Conservation (phyloP, 2,888 invertebrate species). For the Notocelia uddmanniana region DNA sequence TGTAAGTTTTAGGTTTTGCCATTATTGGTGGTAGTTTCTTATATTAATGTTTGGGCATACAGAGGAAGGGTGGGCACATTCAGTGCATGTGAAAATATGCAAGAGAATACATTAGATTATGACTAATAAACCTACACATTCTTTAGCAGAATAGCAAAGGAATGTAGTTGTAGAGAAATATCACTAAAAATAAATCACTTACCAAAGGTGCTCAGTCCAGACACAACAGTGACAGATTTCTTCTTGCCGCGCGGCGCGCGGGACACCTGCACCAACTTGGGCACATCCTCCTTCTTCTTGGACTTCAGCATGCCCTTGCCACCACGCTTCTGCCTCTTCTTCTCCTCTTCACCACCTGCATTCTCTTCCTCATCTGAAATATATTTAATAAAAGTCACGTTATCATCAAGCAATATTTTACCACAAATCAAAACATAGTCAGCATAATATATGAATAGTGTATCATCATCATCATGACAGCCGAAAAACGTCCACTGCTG, state of each 20-base stretch:
- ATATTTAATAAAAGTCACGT: background rate
- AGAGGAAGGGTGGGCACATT: too few relatives aligned
- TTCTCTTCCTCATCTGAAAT: constrained; percentile 87
- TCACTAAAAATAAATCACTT: constrained; percentile 45
- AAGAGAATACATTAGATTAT: too few relatives aligned
- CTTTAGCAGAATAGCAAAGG: too few relatives aligned
- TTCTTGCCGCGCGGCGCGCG: constrained; percentile 98
- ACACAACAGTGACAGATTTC: constrained; percentile 99
- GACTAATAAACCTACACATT: too few relatives aligned
- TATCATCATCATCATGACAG: too few relatives aligned
- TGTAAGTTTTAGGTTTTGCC: too few relatives aligned
- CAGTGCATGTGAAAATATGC: too few relatives aligned
- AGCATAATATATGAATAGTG: background rate
- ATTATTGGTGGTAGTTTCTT: too few relatives aligned
- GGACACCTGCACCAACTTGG: constrained; percentile 93
- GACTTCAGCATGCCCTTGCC: constrained; percentile 98
- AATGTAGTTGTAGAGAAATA: too few relatives aligned
- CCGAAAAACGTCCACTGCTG: too few relatives aligned
- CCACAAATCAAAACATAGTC: background rate
- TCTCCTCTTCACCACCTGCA: constrained; percentile 94
- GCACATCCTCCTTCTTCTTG: constrained; percentile 96
- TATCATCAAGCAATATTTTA: background rate
- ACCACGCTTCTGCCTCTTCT: constrained; percentile 98
- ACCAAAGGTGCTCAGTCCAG: constrained; percentile 98
- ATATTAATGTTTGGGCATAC: too few relatives aligned